Conservation (phyloP, 2,888 invertebrate genomes). For the Andrena haemorrhoa region DNA sequence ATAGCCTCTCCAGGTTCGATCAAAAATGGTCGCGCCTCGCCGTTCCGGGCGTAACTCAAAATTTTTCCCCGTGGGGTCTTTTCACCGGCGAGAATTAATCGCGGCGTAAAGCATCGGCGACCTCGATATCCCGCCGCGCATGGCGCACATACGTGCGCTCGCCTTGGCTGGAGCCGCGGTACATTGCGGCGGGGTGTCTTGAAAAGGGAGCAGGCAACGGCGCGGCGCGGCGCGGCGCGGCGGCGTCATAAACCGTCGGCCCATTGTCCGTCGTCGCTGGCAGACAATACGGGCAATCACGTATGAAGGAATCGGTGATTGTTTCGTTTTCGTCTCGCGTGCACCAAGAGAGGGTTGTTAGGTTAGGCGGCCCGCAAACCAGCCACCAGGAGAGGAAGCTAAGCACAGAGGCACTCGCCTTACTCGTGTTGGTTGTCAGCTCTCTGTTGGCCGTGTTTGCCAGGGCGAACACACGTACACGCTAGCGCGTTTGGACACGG, state of each 20-base stretch:
- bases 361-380: slow-evolving; percentile 46
- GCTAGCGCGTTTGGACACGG: slow-evolving; percentile 37
- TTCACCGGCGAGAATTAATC: slow-evolving; percentile 17
- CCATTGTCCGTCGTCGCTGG: slow-evolving; percentile 57
- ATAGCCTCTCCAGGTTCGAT: too few relatives aligned
- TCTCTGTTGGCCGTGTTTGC: neutral
- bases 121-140: slow-evolving; percentile 23
- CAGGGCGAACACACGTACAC: slow-evolving; percentile 29
- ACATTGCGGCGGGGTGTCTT: slow-evolving; percentile 44
- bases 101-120: slow-evolving; percentile 13
- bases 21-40: too few relatives aligned
- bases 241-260: slow-evolving; percentile 62
- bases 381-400: slow-evolving; percentile 35
- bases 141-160: neutral
- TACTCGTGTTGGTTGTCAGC: slow-evolving; percentile 23
- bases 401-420: slow-evolving; percentile 25
- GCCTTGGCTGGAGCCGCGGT: neutral
- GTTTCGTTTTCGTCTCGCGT: slow-evolving; percentile 76
- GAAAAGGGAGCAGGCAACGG: slow-evolving; percentile 50
- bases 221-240: slow-evolving; percentile 25
- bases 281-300: slow-evolving; percentile 83
- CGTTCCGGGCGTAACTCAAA: neutral
- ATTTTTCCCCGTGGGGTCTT: neutral
- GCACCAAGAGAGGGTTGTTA: slow-evolving; percentile 59
- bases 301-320: slow-evolving; percentile 82